Evolutionary conservation across 2,888 invertebrate genomes (phyloP).

Genomic region (Malacosoma neustria): DNA sequence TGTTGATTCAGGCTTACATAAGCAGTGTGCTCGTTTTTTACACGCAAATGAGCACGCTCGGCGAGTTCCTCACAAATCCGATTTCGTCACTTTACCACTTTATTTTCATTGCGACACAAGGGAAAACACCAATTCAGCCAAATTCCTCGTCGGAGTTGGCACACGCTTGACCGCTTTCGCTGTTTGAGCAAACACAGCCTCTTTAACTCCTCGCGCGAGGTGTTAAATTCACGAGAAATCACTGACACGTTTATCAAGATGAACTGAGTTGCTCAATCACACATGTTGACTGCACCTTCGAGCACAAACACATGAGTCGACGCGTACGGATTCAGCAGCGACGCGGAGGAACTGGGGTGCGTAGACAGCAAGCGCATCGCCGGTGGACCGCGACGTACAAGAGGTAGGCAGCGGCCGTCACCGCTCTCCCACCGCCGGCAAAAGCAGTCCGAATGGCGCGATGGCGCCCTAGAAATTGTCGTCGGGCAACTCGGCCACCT

Average conservation of each 20-base stretch:
- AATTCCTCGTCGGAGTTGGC: slow-evolving; percentile 40
- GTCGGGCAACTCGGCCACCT: slow-evolving; percentile 18
- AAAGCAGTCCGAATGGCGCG: slow-evolving; percentile 23
- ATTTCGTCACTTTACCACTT: slow-evolving; percentile 66
- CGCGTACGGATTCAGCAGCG: slow-evolving; percentile 25
- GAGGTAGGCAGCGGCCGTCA: slow-evolving; percentile 7
- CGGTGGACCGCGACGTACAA: slow-evolving; percentile 10
- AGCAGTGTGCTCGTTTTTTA: slow-evolving; percentile 57
- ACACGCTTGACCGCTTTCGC: slow-evolving; percentile 60
- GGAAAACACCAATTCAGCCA: slow-evolving; percentile 57
- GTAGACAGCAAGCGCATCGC: slow-evolving; percentile 12
- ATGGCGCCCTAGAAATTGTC: slow-evolving; percentile 51
- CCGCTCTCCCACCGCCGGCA: slow-evolving; percentile 24
- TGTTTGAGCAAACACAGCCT: slow-evolving; percentile 42
- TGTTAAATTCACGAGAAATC: slow-evolving; percentile 18
- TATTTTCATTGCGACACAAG: slow-evolving; percentile 66
- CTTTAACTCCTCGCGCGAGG: slow-evolving; percentile 14
- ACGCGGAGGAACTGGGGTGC: slow-evolving; percentile 22
- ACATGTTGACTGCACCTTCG: slow-evolving; percentile 19
- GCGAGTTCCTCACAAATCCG: slow-evolving; percentile 56
- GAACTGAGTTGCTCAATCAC: slow-evolving; percentile 21
- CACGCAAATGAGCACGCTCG: slow-evolving; percentile 49
- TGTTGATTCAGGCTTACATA: slow-evolving; percentile 59
- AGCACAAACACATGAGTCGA: slow-evolving; percentile 5
- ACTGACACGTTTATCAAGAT: background rate